Evolutionary conservation across 2,888 invertebrate genomes (phyloP).

Genomic region (Tetragonula carbonaria): DNA sequence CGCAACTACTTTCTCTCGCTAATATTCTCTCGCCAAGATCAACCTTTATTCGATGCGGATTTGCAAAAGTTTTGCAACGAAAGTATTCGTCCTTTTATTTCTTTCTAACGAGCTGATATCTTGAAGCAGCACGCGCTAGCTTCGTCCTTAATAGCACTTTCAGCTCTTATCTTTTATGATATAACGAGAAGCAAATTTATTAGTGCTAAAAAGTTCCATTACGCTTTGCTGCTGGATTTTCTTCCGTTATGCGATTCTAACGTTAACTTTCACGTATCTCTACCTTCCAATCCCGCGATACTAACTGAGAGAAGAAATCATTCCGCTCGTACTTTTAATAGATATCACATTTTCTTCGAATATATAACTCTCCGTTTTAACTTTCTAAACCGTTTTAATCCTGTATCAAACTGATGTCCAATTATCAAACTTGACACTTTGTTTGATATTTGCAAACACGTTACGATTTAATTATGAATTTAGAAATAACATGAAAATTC

Average conservation of each 20-base stretch:
- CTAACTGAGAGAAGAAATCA: not conserved
- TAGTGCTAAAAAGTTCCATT: conserved; percentile 23
- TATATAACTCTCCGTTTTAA: not conserved
- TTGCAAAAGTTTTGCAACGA: not conserved
- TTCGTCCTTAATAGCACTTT: conserved; percentile 26
- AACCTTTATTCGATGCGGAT: not conserved
- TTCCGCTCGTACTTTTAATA: not conserved
- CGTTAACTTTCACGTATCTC: conserved; percentile 20
- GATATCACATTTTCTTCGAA: not conserved
- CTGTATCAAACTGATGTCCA: not conserved
- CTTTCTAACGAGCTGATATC: conserved; percentile 24
- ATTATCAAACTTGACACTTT: too few relatives aligned
- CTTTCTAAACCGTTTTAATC: not conserved
- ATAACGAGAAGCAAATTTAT: conserved; percentile 35
- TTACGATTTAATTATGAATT: not conserved
- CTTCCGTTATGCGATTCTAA: conserved; percentile 25
- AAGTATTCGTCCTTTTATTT: conserved; percentile 20
- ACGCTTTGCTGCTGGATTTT: conserved; percentile 13
- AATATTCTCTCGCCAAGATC: not conserved
- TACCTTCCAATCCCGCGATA: not conserved
- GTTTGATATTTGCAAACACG: not conserved
- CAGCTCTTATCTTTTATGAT: conserved; percentile 22
- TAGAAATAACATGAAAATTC: not conserved
- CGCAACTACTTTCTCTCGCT: not conserved
- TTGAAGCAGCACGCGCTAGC: conserved; percentile 9